These are phyloP conservation scores for Daktulosphaira vitifoliae DNA, from an alignment of 1,140 invertebrate species.

Conservation along the genomic window DNA sequence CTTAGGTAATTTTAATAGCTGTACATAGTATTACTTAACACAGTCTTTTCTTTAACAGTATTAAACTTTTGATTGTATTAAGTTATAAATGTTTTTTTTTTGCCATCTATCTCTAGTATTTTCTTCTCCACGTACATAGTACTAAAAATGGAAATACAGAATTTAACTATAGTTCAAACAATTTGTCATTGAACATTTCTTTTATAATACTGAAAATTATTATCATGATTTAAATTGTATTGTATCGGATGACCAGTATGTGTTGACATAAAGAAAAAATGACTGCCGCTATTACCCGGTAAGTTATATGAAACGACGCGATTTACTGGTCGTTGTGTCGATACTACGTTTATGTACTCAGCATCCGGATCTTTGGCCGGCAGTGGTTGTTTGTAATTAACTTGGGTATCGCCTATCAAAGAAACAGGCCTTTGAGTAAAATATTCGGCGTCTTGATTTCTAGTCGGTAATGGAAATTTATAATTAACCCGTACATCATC, in stretches of 20 bases:
- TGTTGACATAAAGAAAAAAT: conserved; percentile 68
- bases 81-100: too few relatives aligned
- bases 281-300: conserved; percentile 57
- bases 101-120: too few relatives aligned
- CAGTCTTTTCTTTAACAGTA: conserved; percentile 31
- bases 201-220: conserved; percentile 22
- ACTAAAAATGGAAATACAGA: too few relatives aligned
- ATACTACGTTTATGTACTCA: conserved; percentile 44
- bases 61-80: conserved; percentile 23
- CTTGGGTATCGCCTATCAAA: conserved; percentile 44
- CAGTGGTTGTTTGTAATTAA: conserved; percentile 48
- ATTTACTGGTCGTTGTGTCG: conserved; percentile 27
- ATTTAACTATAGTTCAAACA: too few relatives aligned
- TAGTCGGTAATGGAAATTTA: conserved; percentile 7
- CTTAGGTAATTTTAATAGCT: conserved; percentile 11
- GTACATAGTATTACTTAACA: conserved; percentile 21
- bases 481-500: conserved; percentile 26
- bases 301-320: conserved; percentile 58
- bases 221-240: conserved; percentile 19
- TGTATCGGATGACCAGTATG: conserved; percentile 44
- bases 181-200: conserved; percentile 17
- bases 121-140: too few relatives aligned
- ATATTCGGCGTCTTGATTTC: conserved; percentile 22
- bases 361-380: conserved; percentile 48
- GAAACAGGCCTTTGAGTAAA: conserved; percentile 12